Evolutionary conservation across 2,888 invertebrate species (phyloP), one percentile per base, ranked within the genome.

Genomic region (Lathronympha strigana): DNA sequence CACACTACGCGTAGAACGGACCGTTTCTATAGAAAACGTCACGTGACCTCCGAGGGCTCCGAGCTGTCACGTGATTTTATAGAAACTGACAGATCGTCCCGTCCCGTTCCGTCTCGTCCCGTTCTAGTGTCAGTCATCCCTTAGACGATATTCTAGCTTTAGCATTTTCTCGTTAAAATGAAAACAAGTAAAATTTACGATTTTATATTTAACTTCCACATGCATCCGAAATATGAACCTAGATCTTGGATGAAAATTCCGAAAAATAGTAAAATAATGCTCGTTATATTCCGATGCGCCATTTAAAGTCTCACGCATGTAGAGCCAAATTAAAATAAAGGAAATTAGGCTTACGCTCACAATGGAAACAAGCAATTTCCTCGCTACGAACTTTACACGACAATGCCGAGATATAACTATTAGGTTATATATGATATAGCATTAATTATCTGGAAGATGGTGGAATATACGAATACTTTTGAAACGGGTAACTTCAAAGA

Each of bases 341-440:
- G 73, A 72, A 79, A 76, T 75, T 73, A 73, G 73, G 71, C 71
- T 68, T 67, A 58, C 58, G 55, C 69, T 73, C 70, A 73, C 74
- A 74, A 73, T 71, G 76, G 75, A 79, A 80, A 78, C 73, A 75
- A 74, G 71, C 78, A 78, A 81, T 81, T 78, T 81, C 77, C 77
- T 71, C 25, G 49, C 66, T 61, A 58, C 58, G 61, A 62, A 67
- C 54, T 66, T 54, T 55, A 23, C 11, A 23, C 45, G 53, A 61
- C 66, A 40, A 17, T 21, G 47, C 38, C 2, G 33, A 45, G 8
- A 28, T 15, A 33, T 64, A 51, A 19, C 45, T 4, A 8, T 17
- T 23, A 57, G 2, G 4, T 25, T 4, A 25, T 25, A 15, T 15
- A 31, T 19, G 1, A 2, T 31, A 31, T 19, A 28, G n/a, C 15